phyloP scores from a whole-genome alignment of 2,888 invertebrate genomes.

The Brachynemurus nebulosus region DNA sequence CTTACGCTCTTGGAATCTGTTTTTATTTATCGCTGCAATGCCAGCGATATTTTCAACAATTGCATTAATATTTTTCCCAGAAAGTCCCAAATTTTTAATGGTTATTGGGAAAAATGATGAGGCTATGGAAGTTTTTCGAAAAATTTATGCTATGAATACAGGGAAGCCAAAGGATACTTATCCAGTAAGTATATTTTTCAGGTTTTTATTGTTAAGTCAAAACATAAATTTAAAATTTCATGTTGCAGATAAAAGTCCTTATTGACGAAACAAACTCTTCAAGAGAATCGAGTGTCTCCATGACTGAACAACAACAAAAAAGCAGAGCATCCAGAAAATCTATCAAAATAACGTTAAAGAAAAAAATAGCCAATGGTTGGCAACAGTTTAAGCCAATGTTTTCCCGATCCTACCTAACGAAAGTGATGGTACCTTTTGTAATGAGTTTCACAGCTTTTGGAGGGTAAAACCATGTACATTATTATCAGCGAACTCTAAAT shows the following conservation, averaged over 20 bases:
- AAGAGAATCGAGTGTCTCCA: too few species aligned
- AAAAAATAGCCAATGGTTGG: conserved; percentile 33
- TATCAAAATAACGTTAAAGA: too few species aligned
- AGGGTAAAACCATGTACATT: too few species aligned
- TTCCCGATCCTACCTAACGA: conserved; percentile 41
- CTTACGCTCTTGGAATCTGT: conserved; percentile 47
- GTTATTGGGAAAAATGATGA: conserved; percentile 49
- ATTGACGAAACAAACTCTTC: too few species aligned
- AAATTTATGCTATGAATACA: conserved; percentile 51
- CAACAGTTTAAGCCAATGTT: conserved; percentile 52
- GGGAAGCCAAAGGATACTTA: conserved; percentile 44
- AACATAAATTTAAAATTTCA: too few species aligned
- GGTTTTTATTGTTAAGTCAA: too few species aligned
- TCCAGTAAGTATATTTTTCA: conserved; percentile 54
- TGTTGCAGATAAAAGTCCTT: too few species aligned
- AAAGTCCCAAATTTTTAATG: conserved; percentile 69
- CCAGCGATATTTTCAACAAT: conserved; percentile 53
- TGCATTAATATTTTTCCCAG: conserved; percentile 47
- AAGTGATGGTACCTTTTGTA: too few species aligned
- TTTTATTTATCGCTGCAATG: conserved; percentile 41
- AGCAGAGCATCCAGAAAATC: too few species aligned
- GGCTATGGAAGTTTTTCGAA: conserved; percentile 46
- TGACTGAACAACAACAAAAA: too few species aligned
- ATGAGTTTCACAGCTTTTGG: too few species aligned
- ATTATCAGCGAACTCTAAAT: too few species aligned